Conservation (phyloP, 1,140 invertebrate species). For the Drosophila pruinosa region DNA sequence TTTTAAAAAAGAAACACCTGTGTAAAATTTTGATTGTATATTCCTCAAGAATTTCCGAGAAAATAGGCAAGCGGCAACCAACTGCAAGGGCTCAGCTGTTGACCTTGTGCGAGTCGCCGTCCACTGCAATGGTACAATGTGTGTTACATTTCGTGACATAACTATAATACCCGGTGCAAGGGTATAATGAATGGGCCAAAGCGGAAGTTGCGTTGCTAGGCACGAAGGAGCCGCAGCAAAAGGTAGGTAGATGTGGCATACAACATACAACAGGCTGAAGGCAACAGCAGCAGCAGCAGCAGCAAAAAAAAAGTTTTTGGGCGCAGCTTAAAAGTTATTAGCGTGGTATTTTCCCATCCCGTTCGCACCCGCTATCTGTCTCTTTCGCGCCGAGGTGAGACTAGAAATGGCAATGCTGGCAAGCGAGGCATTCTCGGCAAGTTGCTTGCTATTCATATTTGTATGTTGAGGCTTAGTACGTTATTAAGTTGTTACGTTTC, state of each 20-base stretch:
- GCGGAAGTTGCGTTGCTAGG: constrained; percentile 73
- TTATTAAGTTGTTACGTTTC: constrained; percentile 80
- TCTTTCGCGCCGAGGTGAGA: constrained; percentile 43
- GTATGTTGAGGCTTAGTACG: constrained; percentile 77
- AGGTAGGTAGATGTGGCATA: constrained; percentile 18
- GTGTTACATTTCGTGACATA: constrained; percentile 2
- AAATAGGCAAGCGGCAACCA: background rate
- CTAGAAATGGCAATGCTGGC: constrained; percentile 56
- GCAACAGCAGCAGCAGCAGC: no score
- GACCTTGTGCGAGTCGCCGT: background rate
- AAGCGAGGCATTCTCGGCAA: constrained; percentile 41
- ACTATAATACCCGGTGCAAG: constrained; percentile 7
- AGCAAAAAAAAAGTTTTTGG: constrained; percentile 60
- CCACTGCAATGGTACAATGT: background rate
- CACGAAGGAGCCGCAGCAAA: constrained; percentile 41
- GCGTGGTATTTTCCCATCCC: constrained; percentile 47
- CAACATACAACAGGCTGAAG: background rate
- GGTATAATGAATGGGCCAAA: constrained; percentile 46
- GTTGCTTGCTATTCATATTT: constrained; percentile 75
- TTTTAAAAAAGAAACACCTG: background rate
- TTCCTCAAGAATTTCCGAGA: background rate
- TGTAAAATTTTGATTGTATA: background rate
- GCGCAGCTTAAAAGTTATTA: constrained; percentile 79
- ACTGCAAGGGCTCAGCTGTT: background rate
- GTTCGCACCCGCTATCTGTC: background rate